Evolutionary conservation across 2,113 vertebrate species (phyloP).

Genomic region (Dunckerocampus dactyliophorus): DNA sequence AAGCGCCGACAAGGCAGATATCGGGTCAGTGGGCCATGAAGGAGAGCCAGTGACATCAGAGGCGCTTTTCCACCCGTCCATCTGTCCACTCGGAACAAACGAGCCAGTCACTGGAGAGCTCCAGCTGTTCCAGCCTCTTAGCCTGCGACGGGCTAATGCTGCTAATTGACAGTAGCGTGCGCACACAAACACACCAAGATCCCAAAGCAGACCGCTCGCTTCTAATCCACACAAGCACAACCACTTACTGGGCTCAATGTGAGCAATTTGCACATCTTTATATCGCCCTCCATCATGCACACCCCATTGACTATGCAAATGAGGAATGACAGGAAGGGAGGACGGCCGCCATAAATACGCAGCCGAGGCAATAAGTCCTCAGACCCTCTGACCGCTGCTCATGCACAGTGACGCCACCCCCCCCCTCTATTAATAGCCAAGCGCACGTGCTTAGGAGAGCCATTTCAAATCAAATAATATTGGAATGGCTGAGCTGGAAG

Average conservation of each 20-base stretch:
- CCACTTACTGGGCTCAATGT: neutral
- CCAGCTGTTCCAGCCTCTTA: conserved; percentile 49
- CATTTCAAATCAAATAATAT: conserved; percentile 11
- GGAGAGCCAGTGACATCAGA: conserved; percentile 53
- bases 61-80: conserved; percentile 50
- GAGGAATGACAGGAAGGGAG: neutral
- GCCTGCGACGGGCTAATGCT: conserved; percentile 23
- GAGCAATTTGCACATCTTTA: neutral
- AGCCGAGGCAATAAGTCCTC: neutral
- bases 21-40: conserved; percentile 56
- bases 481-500: conserved; percentile 26
- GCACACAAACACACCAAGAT: neutral
- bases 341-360: neutral
- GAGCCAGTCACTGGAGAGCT: conserved; percentile 41
- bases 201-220: too few species aligned
- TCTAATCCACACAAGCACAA: too few species aligned
- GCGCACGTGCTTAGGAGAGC: neutral
- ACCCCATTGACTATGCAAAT: conserved; percentile 3
- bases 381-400: neutral
- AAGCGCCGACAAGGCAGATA: too few species aligned
- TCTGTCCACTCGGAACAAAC: conserved; percentile 50
- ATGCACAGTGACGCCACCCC: neutral
- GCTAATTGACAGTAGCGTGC: conserved; percentile 11
- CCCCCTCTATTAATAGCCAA: conserved; percentile 4
- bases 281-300: neutral